Conservation (phyloP, 2,797 vertebrate species). For the Hyperoplus lanceolatus region DNA sequence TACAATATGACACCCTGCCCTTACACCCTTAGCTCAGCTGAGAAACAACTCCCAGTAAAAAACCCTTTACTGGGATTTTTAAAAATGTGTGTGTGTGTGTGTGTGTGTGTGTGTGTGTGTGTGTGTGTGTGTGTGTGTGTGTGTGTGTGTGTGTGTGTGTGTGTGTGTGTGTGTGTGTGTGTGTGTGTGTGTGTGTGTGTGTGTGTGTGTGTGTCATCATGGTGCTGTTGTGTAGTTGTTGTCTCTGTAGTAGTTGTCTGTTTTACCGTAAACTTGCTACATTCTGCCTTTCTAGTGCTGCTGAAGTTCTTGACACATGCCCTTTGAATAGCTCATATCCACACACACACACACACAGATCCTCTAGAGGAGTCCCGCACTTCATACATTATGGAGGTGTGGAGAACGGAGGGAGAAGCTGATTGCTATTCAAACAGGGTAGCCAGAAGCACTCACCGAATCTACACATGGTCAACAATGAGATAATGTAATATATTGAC, state of each 20-base stretch:
- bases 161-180: too few relatives aligned
- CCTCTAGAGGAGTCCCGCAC: constrained; percentile 31
- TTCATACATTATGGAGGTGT: constrained; percentile 70
- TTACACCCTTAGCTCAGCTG: too few relatives aligned
- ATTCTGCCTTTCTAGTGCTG: neutral
- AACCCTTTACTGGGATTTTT: too few relatives aligned
- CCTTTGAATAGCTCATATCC: constrained; percentile 15
- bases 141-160: too few relatives aligned
- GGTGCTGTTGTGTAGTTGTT: neutral
- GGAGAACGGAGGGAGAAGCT: constrained; percentile 36
- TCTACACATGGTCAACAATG: constrained; percentile 60
- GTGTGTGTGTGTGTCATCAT: neutral
- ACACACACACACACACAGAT: constrained; percentile 34
- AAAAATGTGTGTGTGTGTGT: too few relatives aligned
- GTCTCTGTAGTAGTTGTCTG: neutral
- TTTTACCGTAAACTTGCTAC: neutral
- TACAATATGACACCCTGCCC: too few relatives aligned
- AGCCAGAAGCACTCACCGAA: constrained; percentile 41
- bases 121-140: too few relatives aligned
- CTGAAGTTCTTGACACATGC: constrained; percentile 30
- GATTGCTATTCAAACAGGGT: constrained; percentile 64
- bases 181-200: too few relatives aligned
- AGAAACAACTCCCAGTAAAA: too few relatives aligned
- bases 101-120: neutral
- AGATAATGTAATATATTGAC: constrained; percentile 57